phyloP scores from a whole-genome alignment of 2,113 vertebrate genomes.

The Catharus fuscescens region DNA sequence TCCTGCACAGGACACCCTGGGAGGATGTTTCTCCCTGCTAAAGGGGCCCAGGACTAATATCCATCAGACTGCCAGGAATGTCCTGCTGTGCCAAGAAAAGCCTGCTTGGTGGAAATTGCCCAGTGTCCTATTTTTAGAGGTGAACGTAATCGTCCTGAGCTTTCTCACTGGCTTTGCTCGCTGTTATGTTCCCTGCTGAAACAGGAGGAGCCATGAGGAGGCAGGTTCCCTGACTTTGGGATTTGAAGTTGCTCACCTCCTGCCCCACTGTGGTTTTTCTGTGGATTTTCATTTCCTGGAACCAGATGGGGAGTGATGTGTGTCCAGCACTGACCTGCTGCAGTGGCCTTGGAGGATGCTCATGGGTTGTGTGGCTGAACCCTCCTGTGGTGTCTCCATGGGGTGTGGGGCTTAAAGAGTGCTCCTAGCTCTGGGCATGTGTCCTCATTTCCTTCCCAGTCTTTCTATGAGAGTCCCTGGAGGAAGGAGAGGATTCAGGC shows the following conservation, averaged over 20 bases:
- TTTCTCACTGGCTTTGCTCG: not conserved
- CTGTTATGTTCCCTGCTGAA: not conserved
- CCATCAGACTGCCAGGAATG: slow-evolving; percentile 14
- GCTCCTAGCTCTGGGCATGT: rapidly evolving
- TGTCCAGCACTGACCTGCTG: not conserved
- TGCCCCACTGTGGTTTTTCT: not conserved
- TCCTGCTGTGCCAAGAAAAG: slow-evolving; percentile 27
- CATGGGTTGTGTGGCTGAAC: rapidly evolving
- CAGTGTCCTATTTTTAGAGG: slow-evolving; percentile 35
- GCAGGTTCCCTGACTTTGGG: not conserved
- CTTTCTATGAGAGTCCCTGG: not conserved
- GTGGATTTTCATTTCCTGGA: not conserved
- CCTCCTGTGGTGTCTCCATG: not conserved
- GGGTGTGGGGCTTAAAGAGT: not conserved
- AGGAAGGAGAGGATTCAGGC: not conserved
- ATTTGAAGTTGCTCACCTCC: not conserved
- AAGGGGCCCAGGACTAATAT: not conserved
- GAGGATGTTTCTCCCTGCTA: not conserved
- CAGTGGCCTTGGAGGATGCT: not conserved
- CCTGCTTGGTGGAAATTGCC: rapidly evolving
- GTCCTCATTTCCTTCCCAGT: not conserved
- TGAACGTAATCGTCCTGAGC: not conserved
- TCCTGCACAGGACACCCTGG: not conserved
- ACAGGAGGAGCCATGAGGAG: not conserved
- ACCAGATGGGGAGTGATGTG: no score